Base-by-base conservation (phyloP, 2,113 vertebrate genomes). In the Phalacrocorax pelagicus region DNA sequence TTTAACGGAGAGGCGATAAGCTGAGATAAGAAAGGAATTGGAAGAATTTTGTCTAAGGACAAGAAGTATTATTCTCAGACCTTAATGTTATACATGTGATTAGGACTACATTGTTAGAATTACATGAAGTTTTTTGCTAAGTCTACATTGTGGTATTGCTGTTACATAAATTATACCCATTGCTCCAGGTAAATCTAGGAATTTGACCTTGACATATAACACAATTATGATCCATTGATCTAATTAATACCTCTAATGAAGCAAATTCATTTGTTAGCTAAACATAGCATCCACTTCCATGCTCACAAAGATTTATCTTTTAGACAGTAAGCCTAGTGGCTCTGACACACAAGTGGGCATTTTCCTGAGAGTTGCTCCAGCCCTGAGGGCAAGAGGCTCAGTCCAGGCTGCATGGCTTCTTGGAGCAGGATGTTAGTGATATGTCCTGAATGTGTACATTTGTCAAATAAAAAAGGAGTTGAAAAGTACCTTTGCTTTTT, bases 11-110 rank as follows among this genome's bases (percentile, higher is more conserved):
- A 93, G 61, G 23, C 92, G 85, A 93, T 72, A 92, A 91, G 67
- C 32, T 88, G 34, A 94, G 93, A 95, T 95, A 96, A 95, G 93
- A 74, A 91, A 92, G 61, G 86, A 94, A 96, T 74, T 59, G 61
- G 81, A 95, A 91, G 79, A 95, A 93, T 95, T 94, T 80, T 93
- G 26, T 83, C 62, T 79, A 86, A 88, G 86, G 58, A 88, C 78
- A 91, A 81, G 79, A 81, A 66, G 66, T 36, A 77, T 94, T 86
- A 72, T 86, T 92, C 86, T 88, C 79, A 92, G 78, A 38, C 11
- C 11, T 26, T 82, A 34, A 77, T 26, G 71, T 90, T 91, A 62
- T 34, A 62, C 46, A 42, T 51, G 44, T 49, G 52, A 88, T 88
- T 88, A 92, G 30, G 42, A 27, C 23, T 66, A 63, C 75, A 62